Percentiles rank a stretch among this genome's conserved stretches.
phyloP scores from a whole-genome alignment of 2,113 vertebrate genomes.

The Albula glossodonta region DNA sequence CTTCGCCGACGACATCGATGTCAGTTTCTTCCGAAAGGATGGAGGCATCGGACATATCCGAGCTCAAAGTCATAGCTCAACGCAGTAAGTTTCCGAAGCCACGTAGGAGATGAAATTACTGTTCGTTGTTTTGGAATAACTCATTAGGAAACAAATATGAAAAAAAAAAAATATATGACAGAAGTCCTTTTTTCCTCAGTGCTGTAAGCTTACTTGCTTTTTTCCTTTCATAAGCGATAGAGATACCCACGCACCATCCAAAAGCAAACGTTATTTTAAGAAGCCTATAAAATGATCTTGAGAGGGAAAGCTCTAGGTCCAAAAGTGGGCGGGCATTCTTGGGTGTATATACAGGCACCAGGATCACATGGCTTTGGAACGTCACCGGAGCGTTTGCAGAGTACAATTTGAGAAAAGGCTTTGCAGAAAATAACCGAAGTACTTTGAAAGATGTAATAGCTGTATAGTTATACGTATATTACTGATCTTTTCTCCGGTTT shows the following conservation, averaged over 20 bases:
- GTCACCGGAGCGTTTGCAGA: slow-evolving; percentile 67
- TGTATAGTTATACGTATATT: no score
- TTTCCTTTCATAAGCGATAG: slow-evolving; percentile 21
- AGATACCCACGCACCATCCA: slow-evolving; percentile 26
- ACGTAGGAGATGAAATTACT: slow-evolving; percentile 50
- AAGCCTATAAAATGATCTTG: slow-evolving; percentile 45
- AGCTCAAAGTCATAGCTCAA: slow-evolving; percentile 88
- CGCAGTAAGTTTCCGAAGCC: slow-evolving; percentile 55
- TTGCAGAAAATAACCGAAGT: slow-evolving; percentile 51
- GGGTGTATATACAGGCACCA: slow-evolving; percentile 69
- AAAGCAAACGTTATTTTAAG: slow-evolving; percentile 32
- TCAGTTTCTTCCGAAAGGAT: slow-evolving; percentile 88
- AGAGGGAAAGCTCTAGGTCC: slow-evolving; percentile 73
- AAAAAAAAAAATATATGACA: slow-evolving; percentile 39
- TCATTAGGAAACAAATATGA: slow-evolving; percentile 52
- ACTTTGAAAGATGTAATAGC: slow-evolving; percentile 14
- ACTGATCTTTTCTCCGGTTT: no score
- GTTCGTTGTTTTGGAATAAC: slow-evolving; percentile 53
- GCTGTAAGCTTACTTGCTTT: slow-evolving; percentile 52
- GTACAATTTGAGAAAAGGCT: background rate
- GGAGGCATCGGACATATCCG: slow-evolving; percentile 90
- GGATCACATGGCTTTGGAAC: slow-evolving; percentile 79
- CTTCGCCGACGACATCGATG: slow-evolving; percentile 91
- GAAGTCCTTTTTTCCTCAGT: slow-evolving; percentile 40
- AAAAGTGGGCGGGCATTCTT: slow-evolving; percentile 76